Base-by-base conservation (phyloP, 2,888 invertebrate genomes). In the Elmis aenea region DNA sequence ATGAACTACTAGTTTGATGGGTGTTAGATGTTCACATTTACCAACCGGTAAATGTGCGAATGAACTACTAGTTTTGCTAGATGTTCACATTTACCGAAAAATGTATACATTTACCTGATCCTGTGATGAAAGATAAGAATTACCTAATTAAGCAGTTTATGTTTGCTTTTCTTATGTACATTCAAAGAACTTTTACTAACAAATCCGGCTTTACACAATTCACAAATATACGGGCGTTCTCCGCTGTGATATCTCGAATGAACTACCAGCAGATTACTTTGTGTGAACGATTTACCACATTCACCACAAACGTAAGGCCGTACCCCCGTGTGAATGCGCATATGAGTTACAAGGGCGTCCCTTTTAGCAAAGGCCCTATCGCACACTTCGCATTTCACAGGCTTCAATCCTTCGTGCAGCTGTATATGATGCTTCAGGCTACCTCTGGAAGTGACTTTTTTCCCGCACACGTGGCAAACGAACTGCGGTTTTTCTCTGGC, bases 211-310 rank as follows among this genome's bases (percentile, higher is more conserved):
- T 69, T 71, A 23, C 77, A 77, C 3, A 67, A 63, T 2, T 69
- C 67, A 42, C 77, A 77, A 1, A 71, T 62, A 43, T 71, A 73
- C 8, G 74, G 62, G 28, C 67, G 64, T 43, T 75, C 75, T 5
- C 75, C 74, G 0, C 73, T 73, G 41, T 76, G 76, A 35, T 71
- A 72, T 31, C 75, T 56, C 18, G 62, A 64, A 48, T 76, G 75
- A 3, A 69, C 63, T 5, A 70, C 69, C 26, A 75, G 45, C 1
- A 73, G 70, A 41, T 69, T 70, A 38, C 69, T 67, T 41, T 76
- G 69, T 22, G 73, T 42, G 21, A 55, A 52, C 3, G 38, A 26
- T 30, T 51, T 53, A 1, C 45, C 47, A 27, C 55, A 54, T 21
- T 47, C 34, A 5, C 46, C 26, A 45, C 44, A 44, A 5, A 30